A percentile compares a stretch with the other conserved stretches of the same genome.
phyloP scores from a whole-genome alignment of 2,113 vertebrate species.

The Salvelinus namaycush region DNA sequence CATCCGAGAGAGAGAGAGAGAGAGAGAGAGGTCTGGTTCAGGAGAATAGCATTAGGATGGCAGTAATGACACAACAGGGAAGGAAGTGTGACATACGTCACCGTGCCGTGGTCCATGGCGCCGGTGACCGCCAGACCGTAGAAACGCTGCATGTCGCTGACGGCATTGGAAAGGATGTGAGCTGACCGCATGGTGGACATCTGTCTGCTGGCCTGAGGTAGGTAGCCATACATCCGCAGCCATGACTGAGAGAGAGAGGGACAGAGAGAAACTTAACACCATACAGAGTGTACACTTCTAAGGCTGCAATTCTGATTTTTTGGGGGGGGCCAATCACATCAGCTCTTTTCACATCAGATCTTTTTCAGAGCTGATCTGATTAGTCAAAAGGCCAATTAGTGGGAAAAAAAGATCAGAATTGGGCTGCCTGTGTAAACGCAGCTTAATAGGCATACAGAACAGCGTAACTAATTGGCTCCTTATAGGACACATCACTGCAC shows the following conservation, averaged over 20 bases:
- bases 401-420: too few relatives aligned
- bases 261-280: neutral
- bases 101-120: conserved; percentile 83
- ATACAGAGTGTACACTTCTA: neutral
- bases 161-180: conserved; percentile 84
- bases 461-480: too few relatives aligned
- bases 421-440: too few relatives aligned
- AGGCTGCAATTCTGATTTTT: neutral
- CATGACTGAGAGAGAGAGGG: conserved; percentile 78
- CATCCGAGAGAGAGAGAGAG: neutral
- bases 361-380: too few relatives aligned
- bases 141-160: conserved; percentile 93
- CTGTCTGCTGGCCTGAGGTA: conserved; percentile 87
- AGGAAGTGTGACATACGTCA: conserved; percentile 74
- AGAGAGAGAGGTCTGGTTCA: neutral
- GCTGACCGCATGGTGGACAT: conserved; percentile 94
- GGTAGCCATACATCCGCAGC: conserved; percentile 93
- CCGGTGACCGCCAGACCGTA: conserved; percentile 90
- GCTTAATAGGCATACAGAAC: too few relatives aligned
- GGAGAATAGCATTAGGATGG: neutral
- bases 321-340: too few relatives aligned
- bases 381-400: too few relatives aligned
- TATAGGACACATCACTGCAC: too few relatives aligned
- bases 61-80: neutral
- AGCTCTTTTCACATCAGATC: too few relatives aligned